Evolutionary conservation across 2,113 vertebrate genomes (phyloP), one percentile per base, ranked within the genome.

Genomic region (Craseonycteris thonglongyai): DNA sequence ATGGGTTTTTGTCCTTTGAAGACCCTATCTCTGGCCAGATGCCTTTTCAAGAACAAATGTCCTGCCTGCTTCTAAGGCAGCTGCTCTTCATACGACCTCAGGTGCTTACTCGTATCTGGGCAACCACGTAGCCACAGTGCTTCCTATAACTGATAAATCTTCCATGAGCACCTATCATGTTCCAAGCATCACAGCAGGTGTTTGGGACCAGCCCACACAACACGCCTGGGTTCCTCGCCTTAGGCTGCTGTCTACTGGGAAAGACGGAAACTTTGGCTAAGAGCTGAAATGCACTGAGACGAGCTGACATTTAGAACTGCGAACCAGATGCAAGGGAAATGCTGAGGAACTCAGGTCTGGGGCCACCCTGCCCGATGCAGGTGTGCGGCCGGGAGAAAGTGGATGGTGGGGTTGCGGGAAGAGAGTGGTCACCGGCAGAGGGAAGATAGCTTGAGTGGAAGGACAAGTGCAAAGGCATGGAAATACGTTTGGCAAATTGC

Each of bases 291-390:
- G 63, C 72, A 85, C 0, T 75, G 58, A 10, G 22, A 65, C 18
- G 61, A 75, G 26, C 12, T 33, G 14, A 33, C 63, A 3, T 15
- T 58, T 2, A 66, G 30, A 49, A 47, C 14, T 24, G 19, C 10
- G 38, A 66, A 3, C 45, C 65, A 21, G 61, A n/a, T 8, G 0
- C n/a, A 33, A 13, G 30, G 58, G 38, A 56, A 26, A 40, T 5
- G 12, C 24, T n/a, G 58, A 3, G 0, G 28, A 33, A 24, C 7
- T 14, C 28, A 42, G 11, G 26, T 7, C 2, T 9, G 7, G 24
- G 38, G 40, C 40, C 26, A 3, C 6, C 11, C 28, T 35, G 59
- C 33, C 40, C 28, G 79, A 15, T 63, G 22, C 11, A 40, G 42
- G 40, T 10, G 12, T 6, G 1, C 6, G 88, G 4, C 40, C 15